Evolutionary conservation across 92 coral and sea anemone genomes (phyloP), one percentile per base, ranked within the genome.

Genomic region (Zoanthus sociatus): DNA sequence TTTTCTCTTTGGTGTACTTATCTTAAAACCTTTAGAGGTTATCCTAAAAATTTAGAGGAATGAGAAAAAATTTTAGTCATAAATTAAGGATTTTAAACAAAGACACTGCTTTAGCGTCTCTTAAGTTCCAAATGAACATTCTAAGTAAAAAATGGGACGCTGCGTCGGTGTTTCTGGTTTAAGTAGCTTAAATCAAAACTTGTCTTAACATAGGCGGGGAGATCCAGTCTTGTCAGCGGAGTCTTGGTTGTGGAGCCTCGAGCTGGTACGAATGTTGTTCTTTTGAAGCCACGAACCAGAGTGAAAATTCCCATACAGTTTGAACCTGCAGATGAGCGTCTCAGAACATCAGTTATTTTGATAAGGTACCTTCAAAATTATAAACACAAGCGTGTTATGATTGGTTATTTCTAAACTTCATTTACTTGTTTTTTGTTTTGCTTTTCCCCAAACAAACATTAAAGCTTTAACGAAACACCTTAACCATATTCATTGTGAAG

Each of bases 271-370:
- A 63, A 90, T 60, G 93, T 94, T 45, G 87, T 95, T 48, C 72
- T 97, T n/a, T 83, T 97, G 82, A 89, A 85, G 63, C 98, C 99
- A 2, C 97, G 99, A 67, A 87, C 98, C n/a, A 88, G 76, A 75
- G 88, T 90, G 30, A 94, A 78, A 56, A 82, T 97, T n/a, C 94
- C 95, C 10, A 83, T 97, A 45, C 94, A 92, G 88, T 97, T 97
- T 88, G 84, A 92, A 75, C 99, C 99, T 5, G 86, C 88, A 50
- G 96, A 97, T 63, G 99, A 95, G 78, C 91, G 92, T 30, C 94
- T 89, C 44, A 91, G 90, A 76, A 92, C 98, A 8, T 97, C 98
- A 66, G 89, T 97, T 5, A 82, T 97, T 3, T 87, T 97, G 33
- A 93, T 97, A 45, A 87, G 97, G 97, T 94, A 77, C 69, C 69